Base-by-base conservation (phyloP, 2,888 invertebrate species). In the Ptychoptera contaminata region DNA sequence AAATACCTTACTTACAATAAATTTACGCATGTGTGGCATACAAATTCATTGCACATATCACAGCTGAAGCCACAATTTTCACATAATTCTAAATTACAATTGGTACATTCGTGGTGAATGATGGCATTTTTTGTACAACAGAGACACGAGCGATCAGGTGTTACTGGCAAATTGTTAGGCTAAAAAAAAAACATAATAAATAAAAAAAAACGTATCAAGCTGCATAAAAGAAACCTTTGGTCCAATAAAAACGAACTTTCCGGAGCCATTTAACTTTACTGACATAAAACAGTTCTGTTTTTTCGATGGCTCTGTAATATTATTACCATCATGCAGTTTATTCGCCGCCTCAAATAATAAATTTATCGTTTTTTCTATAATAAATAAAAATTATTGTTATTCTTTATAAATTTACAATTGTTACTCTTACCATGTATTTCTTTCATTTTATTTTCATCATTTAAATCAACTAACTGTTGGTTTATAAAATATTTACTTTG, bases 21-120 rank as follows among this genome's bases (percentile, higher is more conserved):
- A 38, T 47, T 45, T 43, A 54, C 50, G 31, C 54, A 54, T 16
- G 48, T 47, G 2, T 37, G 41, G 32, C 54, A 54, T 2, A 54
- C 30, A 16, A 51, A 49, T 37, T 43, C 37, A 0, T 50, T 47
- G 37, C 54, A 54, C 2, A 14, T 39, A 11, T 39, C 37, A 40
- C 54, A 54, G 11, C 50, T 51, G n/a, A 48, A 51, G 1, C 50
- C 52, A 42, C 54, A 54, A 45, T 46, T 49, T 47, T 54, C 54
- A 43, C 54, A 54, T 2, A 54, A 36, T 16, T 43, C 43, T 29
- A 54, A 44, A 44, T 53, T 52, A 37, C 54, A 54, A 45, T 54
- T 54, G 11, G 47, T 40, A 42, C 54, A 54, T 32, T 52, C 51
- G 7, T 45, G 46, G 1, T 44, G 44, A 2, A 54, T 49, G 11